Evolutionary conservation across 2,888 invertebrate species (phyloP).

Genomic region (Phaonia tiefii): DNA sequence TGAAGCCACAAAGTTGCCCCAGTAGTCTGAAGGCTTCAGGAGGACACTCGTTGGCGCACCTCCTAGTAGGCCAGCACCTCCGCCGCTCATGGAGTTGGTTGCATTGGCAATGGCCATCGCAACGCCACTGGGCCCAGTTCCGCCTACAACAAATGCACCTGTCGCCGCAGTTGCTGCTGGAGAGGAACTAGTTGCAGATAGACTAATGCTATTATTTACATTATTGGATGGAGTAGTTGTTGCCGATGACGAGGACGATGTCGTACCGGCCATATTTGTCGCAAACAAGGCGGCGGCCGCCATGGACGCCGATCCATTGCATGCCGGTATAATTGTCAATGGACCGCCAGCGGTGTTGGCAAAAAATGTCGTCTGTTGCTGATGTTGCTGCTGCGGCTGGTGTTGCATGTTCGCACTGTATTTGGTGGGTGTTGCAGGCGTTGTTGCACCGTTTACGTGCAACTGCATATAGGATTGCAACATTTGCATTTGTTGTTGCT

Average conservation of each 20-base stretch:
- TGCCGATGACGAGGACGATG: slow-evolving; percentile 68
- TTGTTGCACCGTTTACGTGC: slow-evolving; percentile 75
- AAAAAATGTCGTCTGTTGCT: slow-evolving; percentile 67
- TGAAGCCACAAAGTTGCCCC: slow-evolving; percentile 33
- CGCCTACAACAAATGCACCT: slow-evolving; percentile 55
- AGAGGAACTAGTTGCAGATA: slow-evolving; percentile 80
- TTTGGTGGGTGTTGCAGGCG: slow-evolving; percentile 76
- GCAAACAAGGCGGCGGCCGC: slow-evolving; percentile 75
- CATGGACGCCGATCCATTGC: slow-evolving; percentile 74
- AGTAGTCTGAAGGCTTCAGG: slow-evolving; percentile 25
- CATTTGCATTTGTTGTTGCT: slow-evolving; percentile 77
- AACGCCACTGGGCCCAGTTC: slow-evolving; percentile 45
- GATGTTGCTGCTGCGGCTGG: slow-evolving; percentile 67
- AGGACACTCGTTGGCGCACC: slow-evolving; percentile 41
- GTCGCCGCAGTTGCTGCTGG: slow-evolving; percentile 69
- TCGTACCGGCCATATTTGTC: slow-evolving; percentile 74
- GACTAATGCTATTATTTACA: slow-evolving; percentile 80
- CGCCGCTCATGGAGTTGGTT: slow-evolving; percentile 36
- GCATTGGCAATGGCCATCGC: slow-evolving; percentile 48
- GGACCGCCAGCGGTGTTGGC: slow-evolving; percentile 74
- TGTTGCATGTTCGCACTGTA: slow-evolving; percentile 67
- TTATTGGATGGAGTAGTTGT: slow-evolving; percentile 75
- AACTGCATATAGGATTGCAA: slow-evolving; percentile 79
- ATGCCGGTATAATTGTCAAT: slow-evolving; percentile 76
- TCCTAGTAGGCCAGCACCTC: slow-evolving; percentile 60